phyloP scores from a whole-genome alignment of 2,113 vertebrate species.

The Aplodontia rufa region DNA sequence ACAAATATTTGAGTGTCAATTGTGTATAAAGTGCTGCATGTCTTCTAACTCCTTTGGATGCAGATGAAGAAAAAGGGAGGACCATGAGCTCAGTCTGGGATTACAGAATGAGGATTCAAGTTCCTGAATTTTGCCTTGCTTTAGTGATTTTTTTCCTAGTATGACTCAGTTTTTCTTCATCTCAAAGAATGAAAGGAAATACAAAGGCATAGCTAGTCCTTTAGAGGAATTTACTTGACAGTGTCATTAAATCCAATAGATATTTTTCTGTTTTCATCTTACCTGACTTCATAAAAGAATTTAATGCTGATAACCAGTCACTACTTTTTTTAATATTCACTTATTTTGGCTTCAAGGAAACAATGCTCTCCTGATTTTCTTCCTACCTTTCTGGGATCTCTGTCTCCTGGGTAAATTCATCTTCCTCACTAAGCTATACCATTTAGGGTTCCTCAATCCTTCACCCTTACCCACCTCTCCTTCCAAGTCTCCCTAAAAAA shows the following conservation, averaged over 20 bases:
- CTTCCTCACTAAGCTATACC: neutral
- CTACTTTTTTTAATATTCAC: neutral
- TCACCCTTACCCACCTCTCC: neutral
- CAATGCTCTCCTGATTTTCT: neutral
- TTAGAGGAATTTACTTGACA: constrained; percentile 16
- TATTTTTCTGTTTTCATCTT: neutral
- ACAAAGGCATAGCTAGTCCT: neutral
- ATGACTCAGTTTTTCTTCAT: constrained; percentile 24
- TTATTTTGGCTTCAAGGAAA: neutral
- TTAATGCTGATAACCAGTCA: neutral
- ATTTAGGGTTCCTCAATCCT: neutral
- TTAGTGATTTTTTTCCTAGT: neutral
- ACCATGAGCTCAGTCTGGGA: neutral
- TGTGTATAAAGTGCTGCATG: neutral
- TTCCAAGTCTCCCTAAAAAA: neutral
- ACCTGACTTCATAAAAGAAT: neutral
- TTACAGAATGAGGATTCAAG: neutral
- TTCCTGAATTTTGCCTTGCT: neutral
- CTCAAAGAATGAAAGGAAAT: constrained; percentile 10
- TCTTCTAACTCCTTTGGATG: constrained; percentile 5
- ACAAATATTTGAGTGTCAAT: neutral
- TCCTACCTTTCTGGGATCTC: neutral
- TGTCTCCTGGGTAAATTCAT: neutral
- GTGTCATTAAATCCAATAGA: neutral
- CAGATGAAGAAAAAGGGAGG: neutral